A percentile compares a stretch with the other conserved stretches of the same genome.
phyloP scores from a whole-genome alignment of 1,140 invertebrate genomes.

The Saccostrea cuccullata region DNA sequence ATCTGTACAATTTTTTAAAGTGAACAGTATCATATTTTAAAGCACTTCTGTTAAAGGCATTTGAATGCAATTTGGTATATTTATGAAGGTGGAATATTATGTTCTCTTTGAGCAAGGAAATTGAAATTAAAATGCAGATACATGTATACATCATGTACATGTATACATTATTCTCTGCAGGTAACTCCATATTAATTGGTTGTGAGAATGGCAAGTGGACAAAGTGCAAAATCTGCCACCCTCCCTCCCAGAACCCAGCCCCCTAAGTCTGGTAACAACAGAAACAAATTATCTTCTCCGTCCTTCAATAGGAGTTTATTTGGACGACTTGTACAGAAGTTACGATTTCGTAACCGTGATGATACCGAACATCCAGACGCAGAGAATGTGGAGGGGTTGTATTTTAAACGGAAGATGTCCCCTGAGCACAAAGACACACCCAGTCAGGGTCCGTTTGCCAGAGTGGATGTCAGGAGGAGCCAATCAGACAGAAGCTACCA shows the following conservation, averaged over 20 bases:
- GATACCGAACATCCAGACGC: conserved; percentile 40
- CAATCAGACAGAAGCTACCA: conserved; percentile 46
- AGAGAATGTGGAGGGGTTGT: conserved; percentile 49
- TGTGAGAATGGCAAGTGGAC: conserved; percentile 27
- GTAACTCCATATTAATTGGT: background rate
- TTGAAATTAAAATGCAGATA: no score
- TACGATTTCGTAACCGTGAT: conserved; percentile 48
- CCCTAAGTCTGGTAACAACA: conserved; percentile 28
- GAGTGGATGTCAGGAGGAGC: conserved; percentile 42
- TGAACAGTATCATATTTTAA: no score
- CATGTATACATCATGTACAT: background rate
- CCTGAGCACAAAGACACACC: conserved; percentile 7
- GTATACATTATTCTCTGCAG: background rate
- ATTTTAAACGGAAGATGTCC: conserved; percentile 39
- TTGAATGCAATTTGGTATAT: no score
- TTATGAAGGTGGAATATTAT: no score
- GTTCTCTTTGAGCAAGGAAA: no score
- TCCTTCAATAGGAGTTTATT: conserved; percentile 44
- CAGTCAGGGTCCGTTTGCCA: background rate
- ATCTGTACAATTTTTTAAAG: no score
- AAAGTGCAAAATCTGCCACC: conserved; percentile 40
- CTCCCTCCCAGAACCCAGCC: conserved; percentile 41
- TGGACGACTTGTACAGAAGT: conserved; percentile 42
- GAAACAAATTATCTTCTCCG: conserved; percentile 12
- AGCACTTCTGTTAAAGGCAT: no score